Conservation (phyloP, 2,797 vertebrate species). For the Cyclopterus lumpus region DNA sequence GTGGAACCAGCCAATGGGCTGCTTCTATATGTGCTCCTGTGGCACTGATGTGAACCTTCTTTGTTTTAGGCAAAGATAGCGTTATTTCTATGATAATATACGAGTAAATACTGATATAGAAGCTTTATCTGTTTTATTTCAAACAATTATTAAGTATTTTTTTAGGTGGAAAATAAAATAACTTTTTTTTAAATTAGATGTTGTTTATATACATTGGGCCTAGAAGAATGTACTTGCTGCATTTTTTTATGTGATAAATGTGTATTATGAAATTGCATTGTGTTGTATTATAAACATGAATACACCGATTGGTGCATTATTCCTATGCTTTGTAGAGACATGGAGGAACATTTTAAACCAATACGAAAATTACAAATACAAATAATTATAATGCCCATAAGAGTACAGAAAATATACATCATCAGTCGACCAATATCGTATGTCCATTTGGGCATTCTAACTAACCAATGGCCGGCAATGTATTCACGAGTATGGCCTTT, state of each 20-base stretch:
- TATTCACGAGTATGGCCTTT: not conserved
- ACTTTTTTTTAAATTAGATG: not conserved
- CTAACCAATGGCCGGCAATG: slow-evolving; percentile 12
- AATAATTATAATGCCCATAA: not conserved
- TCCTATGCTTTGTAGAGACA: not conserved
- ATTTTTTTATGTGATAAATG: not conserved
- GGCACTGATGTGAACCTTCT: slow-evolving; percentile 29
- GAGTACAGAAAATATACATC: not conserved
- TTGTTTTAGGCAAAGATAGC: slow-evolving; percentile 51
- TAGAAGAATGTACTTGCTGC: not conserved
- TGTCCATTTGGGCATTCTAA: not conserved
- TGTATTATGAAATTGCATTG: not conserved
- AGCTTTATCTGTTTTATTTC: rapidly evolving
- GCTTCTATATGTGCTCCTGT: slow-evolving; percentile 16
- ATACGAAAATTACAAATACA: not conserved
- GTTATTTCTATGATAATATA: not conserved
- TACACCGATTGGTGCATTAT: not conserved
- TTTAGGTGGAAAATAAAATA: not conserved
- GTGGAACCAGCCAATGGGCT: slow-evolving; percentile 63
- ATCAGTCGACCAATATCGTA: not conserved
- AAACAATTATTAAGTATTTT: not conserved
- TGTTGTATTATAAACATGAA: not conserved
- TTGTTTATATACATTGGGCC: not conserved
- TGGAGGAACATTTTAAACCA: not conserved
- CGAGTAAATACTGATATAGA: rapidly evolving